Base-by-base conservation (phyloP, 2,113 vertebrate species). In the Pituophis catenifer region DNA sequence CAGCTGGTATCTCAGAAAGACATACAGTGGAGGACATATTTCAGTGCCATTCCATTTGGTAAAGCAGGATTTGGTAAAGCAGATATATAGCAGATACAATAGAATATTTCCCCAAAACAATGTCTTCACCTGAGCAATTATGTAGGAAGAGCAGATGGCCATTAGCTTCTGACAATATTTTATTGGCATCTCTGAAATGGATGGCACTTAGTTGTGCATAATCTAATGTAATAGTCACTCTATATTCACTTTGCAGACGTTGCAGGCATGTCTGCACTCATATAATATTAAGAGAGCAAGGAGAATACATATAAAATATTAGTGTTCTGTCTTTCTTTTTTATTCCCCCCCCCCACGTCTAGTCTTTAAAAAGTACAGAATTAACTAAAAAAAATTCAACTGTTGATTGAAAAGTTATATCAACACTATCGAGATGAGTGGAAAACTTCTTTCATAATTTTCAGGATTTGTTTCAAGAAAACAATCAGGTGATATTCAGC, bases 81-180 rank as follows among this genome's bases (percentile, higher is more conserved):
- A 92, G 8, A 62, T 90, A 57, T 0, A 93, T 91, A 96, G 55
- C 90, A 93, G 75, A 62, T 94, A 91, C 11, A 53, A 57, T 62
- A 92, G 48, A 93, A n/a, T 93, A 10, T 92, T 92, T 38, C 23
- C 55, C 65, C 90, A 13, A 91, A 96, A 89, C 93, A 86, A 6
- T 54, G 8, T 94, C 96, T 95, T 94, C 86, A 96, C 93, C 89
- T 92, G 59, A 93, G 86, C 88, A 92, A 1, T 95, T 95, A 92
- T 15, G 5, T 13, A 12, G 24, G 57, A 94, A 33, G 59, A 93
- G 48, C 94, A 95, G 94, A 94, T 92, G 92, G 88, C 86, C 94
- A 5, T 94, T 94, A 86, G 0, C 62, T 90, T 95, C 58, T 81
- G 62, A 91, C 81, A 96, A 0, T 94, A 58, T 94, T 96, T 96